A percentile compares a stretch with the other conserved stretches of the same genome.
Conservation (phyloP, 2,888 invertebrate species). For the Malacosoma neustria region DNA sequence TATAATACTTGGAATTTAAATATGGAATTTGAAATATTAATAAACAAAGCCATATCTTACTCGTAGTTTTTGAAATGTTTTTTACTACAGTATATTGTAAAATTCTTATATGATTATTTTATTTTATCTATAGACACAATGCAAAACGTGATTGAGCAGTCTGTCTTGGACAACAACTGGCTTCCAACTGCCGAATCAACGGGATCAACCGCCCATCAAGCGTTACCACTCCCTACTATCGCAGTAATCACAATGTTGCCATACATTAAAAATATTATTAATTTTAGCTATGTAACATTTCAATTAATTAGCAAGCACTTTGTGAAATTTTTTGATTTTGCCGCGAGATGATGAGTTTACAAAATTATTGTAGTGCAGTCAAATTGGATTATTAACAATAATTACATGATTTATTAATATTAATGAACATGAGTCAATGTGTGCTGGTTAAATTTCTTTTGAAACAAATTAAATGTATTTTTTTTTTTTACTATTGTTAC, state of each 20-base stretch:
- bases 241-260: conserved; percentile 35
- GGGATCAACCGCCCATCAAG: conserved; percentile 35
- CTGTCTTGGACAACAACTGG: conserved; percentile 70
- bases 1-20: too few species aligned
- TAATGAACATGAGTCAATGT: too few species aligned
- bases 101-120: too few species aligned
- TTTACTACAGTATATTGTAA: too few species aligned
- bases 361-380: conserved; percentile 18
- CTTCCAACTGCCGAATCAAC: conserved; percentile 61
- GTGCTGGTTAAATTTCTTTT: too few species aligned
- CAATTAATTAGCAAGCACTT: conserved; percentile 20
- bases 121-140: conserved; percentile 48
- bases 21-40: too few species aligned
- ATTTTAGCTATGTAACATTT: conserved; percentile 25
- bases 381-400: conserved; percentile 25
- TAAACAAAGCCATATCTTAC: too few species aligned
- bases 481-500: too few species aligned
- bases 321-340: conserved; percentile 22
- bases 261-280: conserved; percentile 27
- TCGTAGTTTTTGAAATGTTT: too few species aligned
- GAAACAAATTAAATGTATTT: too few species aligned
- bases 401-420: too few species aligned
- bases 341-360: conserved; percentile 53
- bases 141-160: conserved; percentile 70
- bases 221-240: conserved; percentile 34